Base-by-base conservation (phyloP, 2,888 invertebrate species). In the Thecocarcelia acutangulata region DNA sequence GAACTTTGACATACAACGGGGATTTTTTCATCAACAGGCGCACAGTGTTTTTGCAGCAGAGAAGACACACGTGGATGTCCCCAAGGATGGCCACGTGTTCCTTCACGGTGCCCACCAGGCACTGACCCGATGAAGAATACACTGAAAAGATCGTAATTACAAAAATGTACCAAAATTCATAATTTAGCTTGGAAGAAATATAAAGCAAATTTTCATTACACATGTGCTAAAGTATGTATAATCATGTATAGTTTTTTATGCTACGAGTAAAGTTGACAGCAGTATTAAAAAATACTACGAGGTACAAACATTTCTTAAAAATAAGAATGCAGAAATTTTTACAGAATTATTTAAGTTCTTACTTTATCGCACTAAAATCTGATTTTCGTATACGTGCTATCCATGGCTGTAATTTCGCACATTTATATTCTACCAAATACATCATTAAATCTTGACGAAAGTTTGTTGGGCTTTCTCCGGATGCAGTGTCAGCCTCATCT, bases 1-100 rank as follows among this genome's bases (percentile, higher is more conserved):
- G 97, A 98, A 72, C 97, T 95, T 91, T 98, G 98, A 0, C 95
- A 95, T 3, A 97, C 89, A 0, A 98, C 91, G 0, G 95, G 93
- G 93, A 96, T 95, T 11, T 91, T 91, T 85, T 93, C 92, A 1
- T 88, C 87, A 0, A 92, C 86, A 0, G 93, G 90, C 0, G 92
- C 86, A 42, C 94, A 95, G 88, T 96, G 93, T 80, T 94, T 93
- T 3, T 93, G 92, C 11, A 97, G 90, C 46, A 96, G 86, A 4
- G 93, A 89, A 0, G 93, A 93, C 6, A 95, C 91, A 0, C 93
- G 91, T 0, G 92, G 91, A 88, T 94, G 90, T 2, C 94, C 93
- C 94, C 95, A 97, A 4, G 90, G 90, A 81, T 91, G 91, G 0
- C 91, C 91, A 2, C 89, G 88, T 11, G 91, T 90, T 19, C 89